Evolutionary conservation across 2,797 vertebrate genomes (phyloP), one percentile per base, ranked within the genome.

Genomic region (Gambelia wislizenii): DNA sequence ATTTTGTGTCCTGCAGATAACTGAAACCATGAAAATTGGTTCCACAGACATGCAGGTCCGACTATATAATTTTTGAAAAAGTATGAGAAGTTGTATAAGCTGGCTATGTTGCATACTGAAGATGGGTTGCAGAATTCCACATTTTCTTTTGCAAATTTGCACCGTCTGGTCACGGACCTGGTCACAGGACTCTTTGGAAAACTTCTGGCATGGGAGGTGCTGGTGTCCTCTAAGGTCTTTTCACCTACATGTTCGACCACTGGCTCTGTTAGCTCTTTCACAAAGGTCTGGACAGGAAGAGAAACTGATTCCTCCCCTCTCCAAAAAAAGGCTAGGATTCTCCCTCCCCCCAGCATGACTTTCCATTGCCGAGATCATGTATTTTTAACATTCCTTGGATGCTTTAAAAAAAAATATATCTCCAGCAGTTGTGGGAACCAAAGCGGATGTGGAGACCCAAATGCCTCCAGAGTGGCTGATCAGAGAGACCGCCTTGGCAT

Each of bases 391-490:
- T 93, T 96, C 91, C 87, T 91, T 84, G 87, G 80, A 0, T 92
- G 87, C 86, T 90, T 78, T 78, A 0, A 95, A 92, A 91, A 93
- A 95, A 92, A 96, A 95, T 97, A 76, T 87, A 89, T 93, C 91
- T 96, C 91, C 89, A 93, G 90, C 86, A 49, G 93, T 91, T 84
- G 91, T 97, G 96, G 78, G 96, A 96, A 90, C 97, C 96, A 92
- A 96, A 96, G 97, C 96, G 94, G 96, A 97, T 97, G 95, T 92
- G 95, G 93, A 47, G 96, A 96, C 96, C 96, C 96, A 96, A 96
- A 97, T 94, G 95, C 96, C 97, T 59, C 95, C 93, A 95, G 96
- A 94, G 95, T 94, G 95, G 94, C 97, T 97, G 97, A 97, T 98
- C 97, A 96, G 96, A 95, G 93, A 94, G 95, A 93, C 92, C 93